Conservation (phyloP, 2,888 invertebrate genomes). For the Tetragonula carbonaria region DNA sequence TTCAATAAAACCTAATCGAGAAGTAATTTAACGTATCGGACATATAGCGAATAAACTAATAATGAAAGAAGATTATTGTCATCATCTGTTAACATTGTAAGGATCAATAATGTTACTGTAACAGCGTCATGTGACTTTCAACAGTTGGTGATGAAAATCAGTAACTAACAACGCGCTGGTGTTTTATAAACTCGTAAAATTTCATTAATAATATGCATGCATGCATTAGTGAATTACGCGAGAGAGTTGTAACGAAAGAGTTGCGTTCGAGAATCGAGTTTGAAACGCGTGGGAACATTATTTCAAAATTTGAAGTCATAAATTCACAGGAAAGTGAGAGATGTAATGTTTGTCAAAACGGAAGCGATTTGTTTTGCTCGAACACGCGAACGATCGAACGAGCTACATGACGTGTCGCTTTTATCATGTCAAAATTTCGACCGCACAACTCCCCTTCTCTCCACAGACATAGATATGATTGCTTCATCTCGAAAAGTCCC, state of each 20-base stretch:
- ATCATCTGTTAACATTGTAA: too few relatives aligned
- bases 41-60: too few relatives aligned
- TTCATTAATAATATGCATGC: neutral
- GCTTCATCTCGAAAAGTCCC: slow-evolving; percentile 84
- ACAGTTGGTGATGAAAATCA: too few relatives aligned
- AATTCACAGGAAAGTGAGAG: slow-evolving; percentile 21
- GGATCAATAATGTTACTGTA: too few relatives aligned
- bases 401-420: slow-evolving; percentile 28
- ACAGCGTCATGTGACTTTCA: too few relatives aligned
- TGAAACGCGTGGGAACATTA: neutral
- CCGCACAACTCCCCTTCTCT: slow-evolving; percentile 76
- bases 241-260: neutral
- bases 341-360: slow-evolving; percentile 17
- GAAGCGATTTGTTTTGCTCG: slow-evolving; percentile 22
- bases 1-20: too few relatives aligned
- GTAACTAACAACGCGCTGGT: too few relatives aligned
- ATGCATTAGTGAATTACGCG: neutral
- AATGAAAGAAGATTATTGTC: too few relatives aligned
- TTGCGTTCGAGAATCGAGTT: too few relatives aligned
- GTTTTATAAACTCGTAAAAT: neutral
- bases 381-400: slow-evolving; percentile 9
- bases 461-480: slow-evolving; percentile 84
- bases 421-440: slow-evolving; percentile 32
- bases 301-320: slow-evolving; percentile 28
- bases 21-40: too few relatives aligned